A percentile compares a stretch with the other conserved stretches of the same genome.
phyloP scores from a whole-genome alignment of 92 coral and sea anemone species.

The Montipora capitata region DNA sequence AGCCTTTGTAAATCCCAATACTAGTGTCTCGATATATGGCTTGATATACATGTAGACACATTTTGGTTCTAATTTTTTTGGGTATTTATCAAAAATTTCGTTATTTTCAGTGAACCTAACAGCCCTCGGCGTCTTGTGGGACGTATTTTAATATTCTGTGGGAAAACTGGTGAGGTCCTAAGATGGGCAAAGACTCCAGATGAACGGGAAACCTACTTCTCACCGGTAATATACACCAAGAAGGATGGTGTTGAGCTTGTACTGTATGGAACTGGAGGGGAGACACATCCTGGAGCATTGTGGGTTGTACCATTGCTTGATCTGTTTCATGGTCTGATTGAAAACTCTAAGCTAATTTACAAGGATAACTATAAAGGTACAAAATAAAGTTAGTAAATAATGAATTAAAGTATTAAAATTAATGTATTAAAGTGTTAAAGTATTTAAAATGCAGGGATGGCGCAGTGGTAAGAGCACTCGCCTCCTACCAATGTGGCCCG shows the following conservation, averaged over 20 bases:
- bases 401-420: no score
- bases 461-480: no score
- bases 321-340: slow-evolving; percentile 86
- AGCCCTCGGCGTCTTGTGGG: slow-evolving; percentile 90
- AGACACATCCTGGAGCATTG: slow-evolving; percentile 94
- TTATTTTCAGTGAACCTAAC: slow-evolving; percentile 82
- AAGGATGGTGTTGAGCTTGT: slow-evolving; percentile 93
- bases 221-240: slow-evolving; percentile 89
- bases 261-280: slow-evolving; percentile 98
- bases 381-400: no score
- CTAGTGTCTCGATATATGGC: no score
- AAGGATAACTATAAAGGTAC: slow-evolving; percentile 94
- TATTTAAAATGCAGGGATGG: no score
- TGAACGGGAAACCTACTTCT: slow-evolving; percentile 92
- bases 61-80: background rate
- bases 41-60: no score
- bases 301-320: slow-evolving; percentile 89
- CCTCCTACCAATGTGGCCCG: no score
- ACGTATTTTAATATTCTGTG: slow-evolving; percentile 92
- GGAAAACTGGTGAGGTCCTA: slow-evolving; percentile 91
- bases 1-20: no score
- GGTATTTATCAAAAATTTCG: background rate
- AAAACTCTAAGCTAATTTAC: slow-evolving; percentile 86
- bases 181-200: slow-evolving; percentile 95
- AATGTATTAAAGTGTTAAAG: no score